A percentile compares a stretch with the other conserved stretches of the same genome.
These are phyloP conservation scores for Pardosa pseudoannulata DNA, from an alignment of 2,888 invertebrate species.

Conservation along the genomic window DNA sequence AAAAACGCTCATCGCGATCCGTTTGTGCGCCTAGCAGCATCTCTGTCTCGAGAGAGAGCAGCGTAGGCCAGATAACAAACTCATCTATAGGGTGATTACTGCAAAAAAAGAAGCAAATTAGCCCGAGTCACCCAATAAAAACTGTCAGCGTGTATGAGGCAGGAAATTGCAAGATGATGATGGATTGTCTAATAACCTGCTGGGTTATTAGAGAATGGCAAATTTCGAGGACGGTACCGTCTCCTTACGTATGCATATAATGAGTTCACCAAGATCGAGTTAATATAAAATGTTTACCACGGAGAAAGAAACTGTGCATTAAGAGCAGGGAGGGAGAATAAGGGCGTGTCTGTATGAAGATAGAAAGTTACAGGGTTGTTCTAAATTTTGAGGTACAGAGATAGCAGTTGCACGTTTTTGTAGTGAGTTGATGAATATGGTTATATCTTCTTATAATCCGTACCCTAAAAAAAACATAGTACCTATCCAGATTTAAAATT, in stretches of 20 bases:
- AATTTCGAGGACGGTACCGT: not conserved
- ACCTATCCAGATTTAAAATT: too few species aligned
- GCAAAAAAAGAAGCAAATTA: constrained; percentile 3
- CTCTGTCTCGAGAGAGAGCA: too few species aligned
- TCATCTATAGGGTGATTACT: constrained; percentile 16
- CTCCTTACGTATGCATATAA: not conserved
- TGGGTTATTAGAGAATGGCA: constrained; percentile 5
- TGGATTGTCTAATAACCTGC: constrained; percentile 15
- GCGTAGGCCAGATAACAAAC: constrained; percentile 5
- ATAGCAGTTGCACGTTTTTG: too few species aligned
- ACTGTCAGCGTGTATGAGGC: not conserved
- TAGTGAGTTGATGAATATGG: too few species aligned
- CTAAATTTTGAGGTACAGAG: too few species aligned
- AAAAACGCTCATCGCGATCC: too few species aligned
- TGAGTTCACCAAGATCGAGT: not conserved
- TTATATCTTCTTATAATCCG: too few species aligned
- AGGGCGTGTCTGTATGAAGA: not conserved
- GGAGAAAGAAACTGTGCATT: too few species aligned
- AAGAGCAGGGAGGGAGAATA: not conserved
- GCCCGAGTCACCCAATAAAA: constrained; percentile 5
- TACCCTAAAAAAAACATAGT: too few species aligned
- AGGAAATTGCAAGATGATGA: constrained; percentile 20
- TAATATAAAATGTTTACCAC: not conserved
- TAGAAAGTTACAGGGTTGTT: too few species aligned
- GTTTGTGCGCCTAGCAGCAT: too few species aligned